phyloP scores from a whole-genome alignment of 2,113 vertebrate species.

The Nothoprocta pentlandii region DNA sequence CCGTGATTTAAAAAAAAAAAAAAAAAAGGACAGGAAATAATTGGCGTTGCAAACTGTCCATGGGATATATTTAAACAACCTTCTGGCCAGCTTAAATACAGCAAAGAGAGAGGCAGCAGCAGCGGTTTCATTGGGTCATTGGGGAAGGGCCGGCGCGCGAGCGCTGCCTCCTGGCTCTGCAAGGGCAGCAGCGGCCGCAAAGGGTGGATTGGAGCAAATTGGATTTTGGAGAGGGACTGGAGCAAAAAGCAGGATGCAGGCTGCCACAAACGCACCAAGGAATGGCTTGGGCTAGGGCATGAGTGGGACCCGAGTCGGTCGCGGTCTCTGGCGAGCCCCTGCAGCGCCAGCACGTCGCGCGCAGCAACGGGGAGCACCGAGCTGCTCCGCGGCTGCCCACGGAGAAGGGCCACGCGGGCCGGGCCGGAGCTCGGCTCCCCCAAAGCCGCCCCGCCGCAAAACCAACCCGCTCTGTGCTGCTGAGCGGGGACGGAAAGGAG shows the following conservation, averaged over 20 bases:
- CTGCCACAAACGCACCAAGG: neutral
- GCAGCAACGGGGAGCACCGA: neutral
- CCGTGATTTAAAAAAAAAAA: neutral
- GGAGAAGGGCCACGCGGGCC: constrained; percentile 49
- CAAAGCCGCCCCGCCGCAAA: constrained; percentile 34
- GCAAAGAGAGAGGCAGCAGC: neutral
- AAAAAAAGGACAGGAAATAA: constrained; percentile 35
- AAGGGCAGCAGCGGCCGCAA: neutral
- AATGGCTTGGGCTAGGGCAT: neutral
- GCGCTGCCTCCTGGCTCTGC: no score
- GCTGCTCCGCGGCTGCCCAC: neutral
- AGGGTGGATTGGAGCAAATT: neutral
- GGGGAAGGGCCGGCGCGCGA: neutral
- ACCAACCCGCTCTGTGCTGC: constrained; percentile 29
- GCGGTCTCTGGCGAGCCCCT: neutral
- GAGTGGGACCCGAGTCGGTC: neutral
- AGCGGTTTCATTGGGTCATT: constrained; percentile 3
- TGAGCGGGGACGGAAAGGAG: neutral
- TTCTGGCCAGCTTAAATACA: constrained; percentile 40
- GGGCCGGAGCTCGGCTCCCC: constrained; percentile 39
- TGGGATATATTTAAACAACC: constrained; percentile 31
- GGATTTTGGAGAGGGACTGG: neutral
- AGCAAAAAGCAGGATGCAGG: neutral
- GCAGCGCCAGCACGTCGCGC: neutral
- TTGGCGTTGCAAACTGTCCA: constrained; percentile 32